Conservation (phyloP, 1,140 invertebrate species). For the Proctacanthus coquilletti region DNA sequence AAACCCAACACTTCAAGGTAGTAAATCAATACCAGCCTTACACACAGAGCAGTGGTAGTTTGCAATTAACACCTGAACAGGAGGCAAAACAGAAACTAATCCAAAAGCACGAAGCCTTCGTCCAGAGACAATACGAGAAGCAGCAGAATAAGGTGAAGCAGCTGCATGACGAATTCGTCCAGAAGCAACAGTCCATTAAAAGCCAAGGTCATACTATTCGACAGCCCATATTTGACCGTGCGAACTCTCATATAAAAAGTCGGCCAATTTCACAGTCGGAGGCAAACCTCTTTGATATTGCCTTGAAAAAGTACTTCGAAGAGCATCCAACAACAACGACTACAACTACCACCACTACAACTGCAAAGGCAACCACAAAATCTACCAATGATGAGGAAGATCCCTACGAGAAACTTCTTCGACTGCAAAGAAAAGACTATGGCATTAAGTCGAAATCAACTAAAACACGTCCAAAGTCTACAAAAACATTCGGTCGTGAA, state of each 20-base stretch:
- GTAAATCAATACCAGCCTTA: no score
- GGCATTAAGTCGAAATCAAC: slow-evolving; percentile 20
- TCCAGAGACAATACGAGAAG: slow-evolving; percentile 50
- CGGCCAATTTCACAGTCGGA: slow-evolving; percentile 31
- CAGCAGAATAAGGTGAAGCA: slow-evolving; percentile 47
- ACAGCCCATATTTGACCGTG: slow-evolving; percentile 4
- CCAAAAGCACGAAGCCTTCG: slow-evolving; percentile 50
- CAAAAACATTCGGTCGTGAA: slow-evolving; percentile 32
- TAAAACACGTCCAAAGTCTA: slow-evolving; percentile 13
- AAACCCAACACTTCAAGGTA: no score
- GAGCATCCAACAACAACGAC: slow-evolving; percentile 34
- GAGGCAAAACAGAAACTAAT: slow-evolving; percentile 41
- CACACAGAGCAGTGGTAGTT: no score
- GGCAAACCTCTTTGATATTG: slow-evolving; percentile 28
- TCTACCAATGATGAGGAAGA: background rate
- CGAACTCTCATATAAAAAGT: slow-evolving; percentile 14
- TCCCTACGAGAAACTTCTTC: slow-evolving; percentile 11
- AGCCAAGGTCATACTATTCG: slow-evolving; percentile 30
- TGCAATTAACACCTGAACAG: slow-evolving; percentile 35
- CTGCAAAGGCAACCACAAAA: slow-evolving; percentile 4
- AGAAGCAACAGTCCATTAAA: slow-evolving; percentile 42
- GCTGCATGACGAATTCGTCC: slow-evolving; percentile 43
- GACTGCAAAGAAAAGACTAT: slow-evolving; percentile 13
- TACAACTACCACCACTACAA: slow-evolving; percentile 29
- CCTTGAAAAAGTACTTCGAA: slow-evolving; percentile 33